These are phyloP conservation scores for Lamprologus sp. DNA, from an alignment of 2,113 vertebrate genomes.

Conservation along the genomic window DNA sequence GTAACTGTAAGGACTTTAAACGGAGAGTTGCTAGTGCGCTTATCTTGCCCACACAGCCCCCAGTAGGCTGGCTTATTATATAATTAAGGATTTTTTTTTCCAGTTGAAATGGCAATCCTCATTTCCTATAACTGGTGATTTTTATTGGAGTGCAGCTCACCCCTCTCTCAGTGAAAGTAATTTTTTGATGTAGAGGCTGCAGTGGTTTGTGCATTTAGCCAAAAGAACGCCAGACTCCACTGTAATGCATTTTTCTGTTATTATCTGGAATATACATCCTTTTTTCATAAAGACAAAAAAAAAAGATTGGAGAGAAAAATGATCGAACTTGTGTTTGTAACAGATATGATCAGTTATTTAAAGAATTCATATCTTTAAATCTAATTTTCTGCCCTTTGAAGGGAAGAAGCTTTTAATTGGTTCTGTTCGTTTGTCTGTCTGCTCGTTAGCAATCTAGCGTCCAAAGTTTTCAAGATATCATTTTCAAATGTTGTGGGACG, in stretches of 20 bases:
- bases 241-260: slow-evolving; percentile 1
- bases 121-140: slow-evolving; percentile 60
- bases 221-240: slow-evolving; percentile 42
- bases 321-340: background rate
- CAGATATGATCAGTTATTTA: background rate
- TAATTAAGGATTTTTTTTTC: slow-evolving; percentile 57
- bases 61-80: slow-evolving; percentile 58
- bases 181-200: slow-evolving; percentile 41
- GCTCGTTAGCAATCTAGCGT: background rate
- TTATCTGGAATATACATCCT: background rate
- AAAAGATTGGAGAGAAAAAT: background rate
- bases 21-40: slow-evolving; percentile 38
- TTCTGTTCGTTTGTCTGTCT: background rate
- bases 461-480: background rate
- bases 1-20: slow-evolving; percentile 47
- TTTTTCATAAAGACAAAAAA: background rate
- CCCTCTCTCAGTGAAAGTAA: slow-evolving; percentile 3
- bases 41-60: slow-evolving; percentile 59
- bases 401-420: background rate
- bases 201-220: slow-evolving; percentile 30
- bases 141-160: slow-evolving; percentile 41
- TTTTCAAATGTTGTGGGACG: background rate
- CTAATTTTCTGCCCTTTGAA: background rate
- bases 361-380: background rate
- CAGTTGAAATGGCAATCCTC: slow-evolving; percentile 66